Conservation (phyloP, 1,140 invertebrate species). For the Drosophila miranda region DNA sequence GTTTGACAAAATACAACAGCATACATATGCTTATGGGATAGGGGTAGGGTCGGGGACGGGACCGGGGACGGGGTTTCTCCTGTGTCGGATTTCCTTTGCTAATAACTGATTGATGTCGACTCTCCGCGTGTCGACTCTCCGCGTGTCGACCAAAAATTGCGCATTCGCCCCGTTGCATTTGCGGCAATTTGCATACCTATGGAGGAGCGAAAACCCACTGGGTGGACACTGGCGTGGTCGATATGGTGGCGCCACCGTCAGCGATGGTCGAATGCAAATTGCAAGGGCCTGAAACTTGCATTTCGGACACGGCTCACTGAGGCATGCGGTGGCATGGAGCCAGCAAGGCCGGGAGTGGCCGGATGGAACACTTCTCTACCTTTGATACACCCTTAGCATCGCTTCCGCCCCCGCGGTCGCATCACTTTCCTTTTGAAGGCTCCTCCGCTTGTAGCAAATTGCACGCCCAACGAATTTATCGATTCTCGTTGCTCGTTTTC, state of each 20-base stretch:
- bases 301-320: conserved; percentile 62
- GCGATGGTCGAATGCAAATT: conserved; percentile 64
- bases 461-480: conserved; percentile 80
- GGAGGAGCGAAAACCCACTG: conserved; percentile 5
- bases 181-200: conserved; percentile 50
- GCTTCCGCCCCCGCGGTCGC: neutral
- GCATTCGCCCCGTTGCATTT: conserved; percentile 66
- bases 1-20: too few species aligned
- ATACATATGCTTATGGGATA: too few species aligned
- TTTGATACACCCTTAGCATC: neutral
- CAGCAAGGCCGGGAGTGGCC: neutral
- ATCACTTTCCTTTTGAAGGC: conserved; percentile 53
- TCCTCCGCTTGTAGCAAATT: conserved; percentile 62
- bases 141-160: conserved; percentile 54
- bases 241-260: too few species aligned
- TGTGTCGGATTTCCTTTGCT: conserved; percentile 54
- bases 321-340: conserved; percentile 33
- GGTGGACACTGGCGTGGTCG: neutral
- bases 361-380: conserved; percentile 1
- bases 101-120: conserved; percentile 74
- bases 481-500: conserved; percentile 74
- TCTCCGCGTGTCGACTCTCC: too few species aligned
- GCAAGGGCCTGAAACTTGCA: conserved; percentile 64
- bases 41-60: neutral
- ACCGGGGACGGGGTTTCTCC: neutral